Evolutionary conservation across 2,888 invertebrate genomes (phyloP).

Genomic region (Cataglyphis livida): DNA sequence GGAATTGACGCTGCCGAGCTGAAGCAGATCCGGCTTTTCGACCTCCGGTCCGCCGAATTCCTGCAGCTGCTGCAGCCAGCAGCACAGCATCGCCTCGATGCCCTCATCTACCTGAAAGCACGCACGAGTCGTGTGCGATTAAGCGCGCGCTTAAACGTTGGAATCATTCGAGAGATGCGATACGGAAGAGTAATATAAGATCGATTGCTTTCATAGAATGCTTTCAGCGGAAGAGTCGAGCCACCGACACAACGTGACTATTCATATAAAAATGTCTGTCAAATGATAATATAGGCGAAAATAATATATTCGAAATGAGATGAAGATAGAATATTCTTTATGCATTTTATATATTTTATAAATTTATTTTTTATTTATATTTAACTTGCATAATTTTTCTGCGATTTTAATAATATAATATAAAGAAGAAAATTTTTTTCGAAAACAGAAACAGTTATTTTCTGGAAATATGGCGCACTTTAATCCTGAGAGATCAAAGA

Average conservation of each 20-base stretch:
- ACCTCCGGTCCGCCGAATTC: slow-evolving; percentile 94
- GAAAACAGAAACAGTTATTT: neutral
- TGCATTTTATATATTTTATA: neutral
- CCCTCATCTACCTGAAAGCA: slow-evolving; percentile 90
- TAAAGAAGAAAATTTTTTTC: neutral
- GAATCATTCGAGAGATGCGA: neutral
- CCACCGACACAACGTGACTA: too few species aligned
- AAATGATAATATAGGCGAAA: neutral
- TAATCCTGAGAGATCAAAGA: neutral
- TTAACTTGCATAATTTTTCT: neutral
- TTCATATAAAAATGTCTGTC: neutral
- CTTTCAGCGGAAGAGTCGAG: neutral
- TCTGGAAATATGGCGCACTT: neutral
- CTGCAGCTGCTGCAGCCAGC: slow-evolving; percentile 94
- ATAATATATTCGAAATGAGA: neutral
- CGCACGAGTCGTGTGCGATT: slow-evolving; percentile 14
- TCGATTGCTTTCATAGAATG: neutral
- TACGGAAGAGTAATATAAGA: slow-evolving; percentile 1
- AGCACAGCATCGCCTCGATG: slow-evolving; percentile 94
- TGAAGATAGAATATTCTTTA: neutral
- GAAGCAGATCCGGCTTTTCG: slow-evolving; percentile 94
- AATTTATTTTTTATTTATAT: neutral
- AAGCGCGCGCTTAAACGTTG: neutral
- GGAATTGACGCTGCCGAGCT: slow-evolving; percentile 90
- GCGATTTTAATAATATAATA: neutral